Conservation (phyloP, 2,113 vertebrate species). For the Toxotes chatareus region DNA sequence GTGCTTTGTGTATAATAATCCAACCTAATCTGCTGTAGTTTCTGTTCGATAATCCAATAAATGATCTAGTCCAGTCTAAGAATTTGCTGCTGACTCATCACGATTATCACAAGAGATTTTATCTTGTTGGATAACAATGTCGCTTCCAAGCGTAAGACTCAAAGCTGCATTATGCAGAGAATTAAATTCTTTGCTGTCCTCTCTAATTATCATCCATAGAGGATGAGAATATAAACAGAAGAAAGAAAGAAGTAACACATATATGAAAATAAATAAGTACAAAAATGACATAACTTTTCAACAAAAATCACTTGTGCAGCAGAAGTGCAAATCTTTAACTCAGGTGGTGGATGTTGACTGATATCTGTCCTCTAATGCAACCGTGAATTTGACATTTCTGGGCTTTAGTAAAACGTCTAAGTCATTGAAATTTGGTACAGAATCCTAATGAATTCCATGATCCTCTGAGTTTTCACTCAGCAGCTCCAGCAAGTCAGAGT, state of each 20-base stretch:
- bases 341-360: background rate
- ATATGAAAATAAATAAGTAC: background rate
- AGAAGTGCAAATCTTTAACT: background rate
- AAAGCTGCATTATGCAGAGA: background rate
- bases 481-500: background rate
- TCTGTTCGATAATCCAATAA: conserved; percentile 26
- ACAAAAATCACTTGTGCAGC: background rate
- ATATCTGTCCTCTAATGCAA: background rate
- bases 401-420: background rate
- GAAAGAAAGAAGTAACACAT: background rate
- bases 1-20: conserved; percentile 32
- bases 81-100: conserved; percentile 2
- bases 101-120: background rate
- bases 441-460: background rate
- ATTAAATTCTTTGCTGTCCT: background rate
- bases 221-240: background rate
- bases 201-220: background rate
- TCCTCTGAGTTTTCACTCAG: background rate
- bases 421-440: background rate
- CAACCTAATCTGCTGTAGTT: conserved; percentile 48
- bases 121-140: background rate
- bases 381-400: background rate
- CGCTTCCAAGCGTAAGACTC: background rate
- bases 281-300: background rate
- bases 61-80: background rate